Evolutionary conservation across 2,113 vertebrate species (phyloP), one percentile per base, ranked within the genome.

Genomic region (Athene cunicularia): DNA sequence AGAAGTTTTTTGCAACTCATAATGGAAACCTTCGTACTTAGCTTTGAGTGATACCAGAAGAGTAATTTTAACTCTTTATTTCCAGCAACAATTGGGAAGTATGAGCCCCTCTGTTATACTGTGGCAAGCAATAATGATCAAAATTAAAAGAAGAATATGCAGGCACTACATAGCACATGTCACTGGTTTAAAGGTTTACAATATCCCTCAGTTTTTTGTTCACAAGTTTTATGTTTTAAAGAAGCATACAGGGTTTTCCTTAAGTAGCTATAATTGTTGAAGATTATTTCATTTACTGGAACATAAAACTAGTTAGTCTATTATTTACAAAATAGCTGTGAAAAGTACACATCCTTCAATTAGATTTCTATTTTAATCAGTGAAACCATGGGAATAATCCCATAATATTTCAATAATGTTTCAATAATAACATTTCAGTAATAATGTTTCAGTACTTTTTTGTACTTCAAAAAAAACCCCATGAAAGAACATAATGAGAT

Each of bases 1-100:
- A 91, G 80, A 91, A 95, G 60, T 79, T 96, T 84, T 81, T 91
- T 84, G 64, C 83, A 75, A 81, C 64, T 92, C 53, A 84, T 88
- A 90, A 92, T 92, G 88, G 83, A 95, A 97, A 94, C 80, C 90
- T 91, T 84, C 64, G 6, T 75, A 95, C 72, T 74, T 49, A 84
- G 68, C 64, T 92, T 77, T 83, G 59, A 94, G 73, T 19, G 39
- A 95, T 74, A 81, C 19, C 39, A 23, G 8, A 63, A 67, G 43
- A 86, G 52, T 39, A 3, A 79, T 59, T 96, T 93, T 95, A 96
- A 92, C 90, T 86, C 53, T 94, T 89, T 60, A 74, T 77, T 91
- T 86, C 88, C 91, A 75, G 86, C 16, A 86, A 26, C 3, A 1
- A 81, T 26, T 70, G 79, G 37, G 32, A 87, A 94, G 68, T 37